These are phyloP conservation scores for Natator depressus DNA, from an alignment of 2,113 vertebrate species.

Conservation along the genomic window DNA sequence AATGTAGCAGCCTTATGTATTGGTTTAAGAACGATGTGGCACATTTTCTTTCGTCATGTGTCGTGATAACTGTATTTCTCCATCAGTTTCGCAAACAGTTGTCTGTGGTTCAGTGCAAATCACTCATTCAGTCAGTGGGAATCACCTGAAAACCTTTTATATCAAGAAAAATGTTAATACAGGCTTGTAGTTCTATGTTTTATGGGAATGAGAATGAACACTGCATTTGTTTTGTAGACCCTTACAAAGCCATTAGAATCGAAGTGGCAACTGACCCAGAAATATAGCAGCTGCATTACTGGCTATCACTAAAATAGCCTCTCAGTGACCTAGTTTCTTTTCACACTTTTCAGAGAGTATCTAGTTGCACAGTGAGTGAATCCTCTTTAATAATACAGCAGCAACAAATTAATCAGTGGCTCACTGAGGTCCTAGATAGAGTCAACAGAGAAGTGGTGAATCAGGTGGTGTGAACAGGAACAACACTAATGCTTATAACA, in stretches of 20 bases:
- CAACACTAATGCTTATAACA: rapidly evolving
- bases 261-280: conserved; percentile 62
- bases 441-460: not conserved
- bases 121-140: rapidly evolving
- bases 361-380: not conserved
- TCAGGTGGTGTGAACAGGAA: not conserved
- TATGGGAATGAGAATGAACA: not conserved
- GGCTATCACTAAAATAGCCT: conserved; percentile 7
- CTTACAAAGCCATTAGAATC: conserved; percentile 6
- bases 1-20: not conserved
- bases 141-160: not conserved
- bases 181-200: not conserved
- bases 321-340: conserved; percentile 55
- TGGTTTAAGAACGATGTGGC: not conserved
- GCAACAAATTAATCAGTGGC: not conserved
- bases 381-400: not conserved
- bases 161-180: not conserved
- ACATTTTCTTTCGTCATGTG: not conserved
- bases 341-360: conserved; percentile 5
- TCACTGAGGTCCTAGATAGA: not conserved
- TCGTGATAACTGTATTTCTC: not conserved
- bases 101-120: not conserved
- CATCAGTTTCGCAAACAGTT: not conserved
- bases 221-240: not conserved
- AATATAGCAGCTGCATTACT: conserved; percentile 23